Evolutionary conservation across 2,888 invertebrate genomes (phyloP), one percentile per base, ranked within the genome.

Genomic region (Cactoblastis cactorum): DNA sequence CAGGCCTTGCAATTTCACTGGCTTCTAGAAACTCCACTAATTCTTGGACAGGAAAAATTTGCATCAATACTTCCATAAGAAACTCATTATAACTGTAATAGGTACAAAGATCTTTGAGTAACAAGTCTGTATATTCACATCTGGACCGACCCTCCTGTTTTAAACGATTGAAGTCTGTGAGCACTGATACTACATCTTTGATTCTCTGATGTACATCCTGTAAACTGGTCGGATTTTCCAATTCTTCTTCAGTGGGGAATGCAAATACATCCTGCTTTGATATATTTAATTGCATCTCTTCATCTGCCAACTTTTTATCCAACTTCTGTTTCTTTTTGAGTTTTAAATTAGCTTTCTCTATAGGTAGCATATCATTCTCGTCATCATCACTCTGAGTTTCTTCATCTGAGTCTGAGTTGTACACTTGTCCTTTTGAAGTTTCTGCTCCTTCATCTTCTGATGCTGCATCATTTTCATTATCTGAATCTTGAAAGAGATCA

Each of bases 81-180:
- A 95, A 99, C 51, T 95, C 94, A 85, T 99, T 99, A 77, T 99
- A 99, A 72, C 97, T 97, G 90, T 98, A 99, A 79, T 98, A 98
- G 19, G 92, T 91, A 70, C 98, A 98, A 46, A 99, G 90, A 87
- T 99, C 98, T 64, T 92, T 92, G 50, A 91, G 91, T 32, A 99
- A 88, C 46, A 97, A 88, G 0, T 93, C 92, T 12, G 95, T 78
- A 73, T 99, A 98, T 59, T 98, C 98, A 53, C 92, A 89, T 28
- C 98, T 91, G 1, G 94, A 92, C 65, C 95, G 94, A 1, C 91
- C 91, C 8, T 91, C 86, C 62, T 95, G 93, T 47, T 95, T 92
- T 35, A 94, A 81, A 53, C 86, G 92, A 58, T 90, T 93, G 64
- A 97, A 97, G 77, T 97, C 96, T 6, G 94, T 92, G 34, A 98